A percentile compares a stretch with the other conserved stretches of the same genome.
phyloP scores from a whole-genome alignment of 2,113 vertebrate genomes.

The Eptesicus fuscus region DNA sequence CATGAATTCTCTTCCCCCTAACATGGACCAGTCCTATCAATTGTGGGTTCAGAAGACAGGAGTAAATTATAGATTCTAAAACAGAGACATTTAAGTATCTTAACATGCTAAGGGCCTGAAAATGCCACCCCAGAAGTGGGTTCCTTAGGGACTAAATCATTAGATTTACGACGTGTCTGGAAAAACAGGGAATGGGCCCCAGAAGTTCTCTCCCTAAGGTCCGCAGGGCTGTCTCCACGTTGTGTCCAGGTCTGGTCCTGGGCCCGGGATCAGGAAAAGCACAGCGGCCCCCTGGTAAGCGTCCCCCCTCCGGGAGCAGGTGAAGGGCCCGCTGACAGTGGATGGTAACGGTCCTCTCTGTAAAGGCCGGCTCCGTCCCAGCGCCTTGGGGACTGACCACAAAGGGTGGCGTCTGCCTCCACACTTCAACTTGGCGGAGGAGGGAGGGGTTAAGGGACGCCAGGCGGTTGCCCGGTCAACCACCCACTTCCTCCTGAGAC shows the following conservation, averaged over 20 bases:
- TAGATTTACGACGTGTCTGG: background rate
- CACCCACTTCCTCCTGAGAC: conserved; percentile 29
- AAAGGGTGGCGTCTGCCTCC: background rate
- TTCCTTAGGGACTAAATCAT: background rate
- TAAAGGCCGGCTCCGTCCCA: background rate
- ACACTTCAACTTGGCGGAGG: background rate
- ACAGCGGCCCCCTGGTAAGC: background rate
- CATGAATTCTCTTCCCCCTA: background rate
- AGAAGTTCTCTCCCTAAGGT: background rate
- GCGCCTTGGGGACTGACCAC: background rate
- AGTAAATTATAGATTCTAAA: background rate
- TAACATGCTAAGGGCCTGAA: background rate
- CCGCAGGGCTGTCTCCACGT: background rate
- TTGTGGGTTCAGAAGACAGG: background rate
- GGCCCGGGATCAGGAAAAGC: background rate
- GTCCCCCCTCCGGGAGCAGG: background rate
- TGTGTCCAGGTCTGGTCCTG: background rate
- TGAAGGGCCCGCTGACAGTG: background rate
- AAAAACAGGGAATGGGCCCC: background rate
- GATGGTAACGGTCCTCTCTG: background rate
- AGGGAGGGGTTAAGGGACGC: conserved; percentile 46
- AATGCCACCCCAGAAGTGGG: background rate
- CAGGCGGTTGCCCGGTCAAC: conserved; percentile 69
- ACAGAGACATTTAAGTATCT: background rate
- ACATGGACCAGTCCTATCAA: background rate